phyloP scores from a whole-genome alignment of 1,140 invertebrate species.

The Sycophaga agraensis region DNA sequence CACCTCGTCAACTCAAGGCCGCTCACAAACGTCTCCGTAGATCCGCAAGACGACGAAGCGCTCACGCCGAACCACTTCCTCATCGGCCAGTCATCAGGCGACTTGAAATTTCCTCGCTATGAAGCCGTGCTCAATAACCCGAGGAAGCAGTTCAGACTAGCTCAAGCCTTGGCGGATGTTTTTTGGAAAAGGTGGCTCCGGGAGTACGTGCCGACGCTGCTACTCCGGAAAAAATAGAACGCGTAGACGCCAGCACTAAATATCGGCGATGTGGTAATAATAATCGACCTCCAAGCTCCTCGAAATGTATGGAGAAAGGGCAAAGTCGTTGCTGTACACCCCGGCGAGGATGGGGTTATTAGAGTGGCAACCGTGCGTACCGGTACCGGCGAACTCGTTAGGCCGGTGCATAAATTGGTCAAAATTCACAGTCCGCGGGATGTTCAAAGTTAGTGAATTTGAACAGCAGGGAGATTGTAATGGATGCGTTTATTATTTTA shows the following conservation, averaged over 20 bases:
- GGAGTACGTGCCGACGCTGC: slow-evolving; percentile 11
- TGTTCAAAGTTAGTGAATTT: background rate
- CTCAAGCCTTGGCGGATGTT: slow-evolving; percentile 1
- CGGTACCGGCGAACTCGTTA: background rate
- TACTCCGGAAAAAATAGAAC: slow-evolving; percentile 2
- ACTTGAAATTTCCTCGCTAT: background rate
- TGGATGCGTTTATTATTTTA: too few relatives aligned
- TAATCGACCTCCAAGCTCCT: background rate
- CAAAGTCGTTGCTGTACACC: background rate
- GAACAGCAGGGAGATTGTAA: background rate
- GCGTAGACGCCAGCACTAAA: background rate
- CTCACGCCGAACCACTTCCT: slow-evolving; percentile 43
- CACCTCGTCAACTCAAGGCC: slow-evolving; percentile 2
- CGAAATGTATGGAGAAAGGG: background rate
- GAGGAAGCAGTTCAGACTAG: background rate
- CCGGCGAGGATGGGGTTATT: background rate
- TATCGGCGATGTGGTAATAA: background rate
- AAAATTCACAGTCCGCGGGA: background rate
- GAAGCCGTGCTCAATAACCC: background rate
- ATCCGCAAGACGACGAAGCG: slow-evolving; percentile 21
- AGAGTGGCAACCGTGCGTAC: background rate
- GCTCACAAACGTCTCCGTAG: slow-evolving; percentile 21
- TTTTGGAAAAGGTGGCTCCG: slow-evolving; percentile 14
- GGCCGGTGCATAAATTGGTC: background rate
- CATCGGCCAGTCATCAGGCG: slow-evolving; percentile 26